Evolutionary conservation across 1,140 invertebrate genomes (phyloP).

Genomic region (Panulirus ornatus): DNA sequence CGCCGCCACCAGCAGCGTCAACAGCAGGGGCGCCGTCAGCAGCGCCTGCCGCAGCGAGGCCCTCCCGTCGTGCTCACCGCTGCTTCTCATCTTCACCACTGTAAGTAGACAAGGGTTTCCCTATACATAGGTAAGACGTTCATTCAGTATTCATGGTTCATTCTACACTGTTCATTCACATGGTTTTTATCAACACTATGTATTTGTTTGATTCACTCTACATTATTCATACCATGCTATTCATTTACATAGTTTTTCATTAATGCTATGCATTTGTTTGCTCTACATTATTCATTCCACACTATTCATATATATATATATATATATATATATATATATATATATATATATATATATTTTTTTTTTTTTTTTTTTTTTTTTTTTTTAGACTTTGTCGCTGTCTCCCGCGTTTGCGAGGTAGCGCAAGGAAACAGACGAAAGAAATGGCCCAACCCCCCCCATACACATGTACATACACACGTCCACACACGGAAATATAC

Average conservation of each 20-base stretch:
- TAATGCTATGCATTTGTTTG: background rate
- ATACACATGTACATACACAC: no score
- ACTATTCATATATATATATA: background rate
- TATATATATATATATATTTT: background rate
- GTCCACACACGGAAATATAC: no score
- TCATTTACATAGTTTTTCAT: background rate
- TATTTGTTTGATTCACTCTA: background rate
- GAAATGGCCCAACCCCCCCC: no score
- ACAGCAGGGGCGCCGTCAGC: background rate
- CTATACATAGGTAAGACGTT: no score
- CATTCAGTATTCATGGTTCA: no score
- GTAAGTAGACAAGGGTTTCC: no score
- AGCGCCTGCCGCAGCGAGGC: background rate
- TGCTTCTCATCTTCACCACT: constrained; percentile 23
- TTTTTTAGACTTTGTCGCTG: no score
- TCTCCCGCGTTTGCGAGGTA: no score
- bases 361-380: background rate
- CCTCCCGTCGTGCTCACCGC: background rate
- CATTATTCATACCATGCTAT: background rate
- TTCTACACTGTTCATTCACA: no score
- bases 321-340: background rate
- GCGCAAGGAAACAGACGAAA: no score
- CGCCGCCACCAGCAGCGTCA: background rate
- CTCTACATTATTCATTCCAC: background rate
- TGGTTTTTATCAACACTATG: background rate